Conservation (phyloP, 2,113 vertebrate species). For the Mustelus asterias region DNA sequence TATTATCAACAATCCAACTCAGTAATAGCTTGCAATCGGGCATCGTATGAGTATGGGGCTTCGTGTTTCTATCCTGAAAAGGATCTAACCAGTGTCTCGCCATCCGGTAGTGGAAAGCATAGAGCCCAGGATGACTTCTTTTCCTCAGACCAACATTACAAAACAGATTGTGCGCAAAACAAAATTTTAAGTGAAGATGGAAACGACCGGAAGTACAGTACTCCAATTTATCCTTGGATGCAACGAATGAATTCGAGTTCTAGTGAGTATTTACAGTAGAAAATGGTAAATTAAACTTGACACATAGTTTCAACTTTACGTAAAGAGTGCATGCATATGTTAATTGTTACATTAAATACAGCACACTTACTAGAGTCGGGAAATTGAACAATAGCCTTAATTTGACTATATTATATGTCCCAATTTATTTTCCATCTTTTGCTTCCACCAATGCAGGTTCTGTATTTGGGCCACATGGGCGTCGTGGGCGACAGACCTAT, state of each 20-base stretch:
- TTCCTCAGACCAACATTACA: constrained; percentile 64
- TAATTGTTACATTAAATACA: not conserved
- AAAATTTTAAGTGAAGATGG: constrained; percentile 65
- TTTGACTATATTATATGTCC: not conserved
- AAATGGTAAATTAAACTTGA: constrained; percentile 8
- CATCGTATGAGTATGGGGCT: constrained; percentile 69
- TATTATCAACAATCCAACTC: constrained; percentile 72
- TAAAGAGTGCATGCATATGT: constrained; percentile 16
- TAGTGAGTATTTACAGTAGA: constrained; percentile 54
- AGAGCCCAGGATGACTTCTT: constrained; percentile 61
- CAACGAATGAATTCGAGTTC: constrained; percentile 72
- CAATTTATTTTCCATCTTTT: not conserved
- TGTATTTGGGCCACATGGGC: constrained; percentile 68
- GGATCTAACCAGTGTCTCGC: constrained; percentile 62
- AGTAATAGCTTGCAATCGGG: constrained; percentile 68
- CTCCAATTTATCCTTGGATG: constrained; percentile 73
- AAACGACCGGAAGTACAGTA: constrained; percentile 73
- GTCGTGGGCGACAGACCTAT: constrained; percentile 74
- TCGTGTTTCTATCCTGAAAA: constrained; percentile 73
- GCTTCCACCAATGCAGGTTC: constrained; percentile 56
- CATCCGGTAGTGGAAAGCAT: constrained; percentile 59
- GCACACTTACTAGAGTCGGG: not conserved
- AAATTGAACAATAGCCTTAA: not conserved
- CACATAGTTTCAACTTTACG: not conserved
- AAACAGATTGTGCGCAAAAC: constrained; percentile 57